Percentiles rank a stretch among this genome's conserved stretches.
These are phyloP conservation scores for Myopa tessellatipennis DNA, from an alignment of 2,888 invertebrate genomes.

Conservation along the genomic window DNA sequence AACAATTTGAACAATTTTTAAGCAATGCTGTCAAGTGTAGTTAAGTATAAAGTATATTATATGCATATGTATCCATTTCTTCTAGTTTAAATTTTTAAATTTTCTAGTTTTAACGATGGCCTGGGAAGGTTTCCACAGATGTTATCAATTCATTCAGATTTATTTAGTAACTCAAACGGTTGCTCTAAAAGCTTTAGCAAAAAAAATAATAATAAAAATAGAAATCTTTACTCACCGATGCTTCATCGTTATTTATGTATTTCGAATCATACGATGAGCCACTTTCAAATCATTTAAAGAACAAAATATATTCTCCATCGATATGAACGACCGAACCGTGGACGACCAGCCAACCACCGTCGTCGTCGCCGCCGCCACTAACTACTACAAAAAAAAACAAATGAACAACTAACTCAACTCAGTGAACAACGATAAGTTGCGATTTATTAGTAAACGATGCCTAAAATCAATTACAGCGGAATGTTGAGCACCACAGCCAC, in stretches of 20 bases:
- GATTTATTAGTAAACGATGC: constrained; percentile 65
- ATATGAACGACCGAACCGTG: not conserved
- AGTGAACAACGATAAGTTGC: constrained; percentile 61
- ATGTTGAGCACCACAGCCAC: constrained; percentile 55
- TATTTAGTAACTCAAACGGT: constrained; percentile 52
- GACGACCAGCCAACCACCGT: constrained; percentile 23
- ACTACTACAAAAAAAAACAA: constrained; percentile 38
- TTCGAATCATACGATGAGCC: constrained; percentile 4
- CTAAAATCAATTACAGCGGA: constrained; percentile 67
- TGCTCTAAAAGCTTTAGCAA: constrained; percentile 15
- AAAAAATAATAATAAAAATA: not conserved
- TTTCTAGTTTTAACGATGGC: too few species aligned
- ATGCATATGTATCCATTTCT: too few species aligned
- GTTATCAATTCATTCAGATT: constrained; percentile 38
- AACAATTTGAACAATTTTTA: too few species aligned
- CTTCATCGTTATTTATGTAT: constrained; percentile 56
- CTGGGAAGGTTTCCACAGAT: too few species aligned
- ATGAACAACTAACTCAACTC: not conserved
- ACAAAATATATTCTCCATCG: not conserved
- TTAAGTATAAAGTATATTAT: too few species aligned
- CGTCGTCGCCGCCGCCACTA: constrained; percentile 47
- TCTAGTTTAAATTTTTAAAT: too few species aligned
- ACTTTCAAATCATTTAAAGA: not conserved
- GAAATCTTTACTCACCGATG: constrained; percentile 35
- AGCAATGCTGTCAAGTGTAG: too few species aligned